Evolutionary conservation across 1,140 invertebrate genomes (phyloP).

Genomic region (Polypedilum vanderplanki): DNA sequence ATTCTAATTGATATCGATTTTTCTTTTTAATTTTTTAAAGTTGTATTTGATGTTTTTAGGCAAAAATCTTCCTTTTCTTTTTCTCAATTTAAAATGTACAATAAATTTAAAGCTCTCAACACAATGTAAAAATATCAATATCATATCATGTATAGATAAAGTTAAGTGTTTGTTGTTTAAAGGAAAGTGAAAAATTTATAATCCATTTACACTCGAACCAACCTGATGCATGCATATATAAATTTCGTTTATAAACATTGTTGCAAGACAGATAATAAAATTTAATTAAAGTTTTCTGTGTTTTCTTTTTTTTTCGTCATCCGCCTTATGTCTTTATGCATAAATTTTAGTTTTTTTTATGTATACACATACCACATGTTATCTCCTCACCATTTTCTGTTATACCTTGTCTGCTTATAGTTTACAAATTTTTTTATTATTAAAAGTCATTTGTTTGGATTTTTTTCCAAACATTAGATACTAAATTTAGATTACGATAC

Average conservation of each 20-base stretch:
- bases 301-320: neutral
- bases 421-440: neutral
- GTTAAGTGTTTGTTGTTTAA: no score
- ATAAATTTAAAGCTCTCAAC: no score
- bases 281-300: neutral
- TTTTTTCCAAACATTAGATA: conserved; percentile 6
- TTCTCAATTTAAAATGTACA: no score
- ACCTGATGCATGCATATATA: neutral
- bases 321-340: conserved; percentile 5
- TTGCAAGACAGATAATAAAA: conserved; percentile 14
- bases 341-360: neutral
- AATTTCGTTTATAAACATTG: neutral
- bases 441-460: neutral
- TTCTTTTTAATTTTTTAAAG: no score
- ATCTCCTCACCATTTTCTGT: neutral
- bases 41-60: no score
- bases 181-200: no score
- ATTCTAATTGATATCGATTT: no score
- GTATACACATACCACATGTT: neutral
- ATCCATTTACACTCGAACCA: neutral
- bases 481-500: neutral
- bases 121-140: no score
- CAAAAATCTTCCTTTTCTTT: no score
- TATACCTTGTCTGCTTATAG: neutral
- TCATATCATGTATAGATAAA: no score